Evolutionary conservation across 2,888 invertebrate genomes (phyloP).

Genomic region (Protonemura montana): DNA sequence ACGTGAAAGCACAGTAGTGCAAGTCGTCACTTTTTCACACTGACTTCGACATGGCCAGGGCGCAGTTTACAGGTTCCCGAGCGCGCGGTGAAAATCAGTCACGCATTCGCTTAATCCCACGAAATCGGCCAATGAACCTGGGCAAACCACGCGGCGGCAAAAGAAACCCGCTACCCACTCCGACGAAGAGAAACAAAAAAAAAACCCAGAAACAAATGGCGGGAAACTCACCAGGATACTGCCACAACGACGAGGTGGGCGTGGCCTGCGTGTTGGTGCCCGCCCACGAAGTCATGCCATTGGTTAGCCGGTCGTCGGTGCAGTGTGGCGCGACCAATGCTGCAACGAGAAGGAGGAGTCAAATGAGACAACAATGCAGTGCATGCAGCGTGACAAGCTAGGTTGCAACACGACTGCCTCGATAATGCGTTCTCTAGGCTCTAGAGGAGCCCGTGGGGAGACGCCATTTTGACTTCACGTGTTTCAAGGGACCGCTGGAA

Average conservation of each 20-base stretch:
- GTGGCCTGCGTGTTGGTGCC: constrained; percentile 60
- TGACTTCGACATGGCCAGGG: too few species aligned
- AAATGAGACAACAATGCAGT: constrained; percentile 55
- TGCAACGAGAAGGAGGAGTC: constrained; percentile 41
- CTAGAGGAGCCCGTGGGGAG: too few species aligned
- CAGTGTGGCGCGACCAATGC: constrained; percentile 51
- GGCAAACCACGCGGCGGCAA: background rate
- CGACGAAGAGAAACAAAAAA: too few species aligned
- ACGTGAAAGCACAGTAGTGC: too few species aligned
- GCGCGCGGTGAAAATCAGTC: too few species aligned
- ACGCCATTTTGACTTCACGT: too few species aligned
- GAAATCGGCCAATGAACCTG: background rate
- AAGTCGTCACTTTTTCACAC: too few species aligned
- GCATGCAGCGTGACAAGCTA: constrained; percentile 57
- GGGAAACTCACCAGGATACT: constrained; percentile 72
- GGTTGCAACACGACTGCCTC: constrained; percentile 56
- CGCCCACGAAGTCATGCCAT: constrained; percentile 63
- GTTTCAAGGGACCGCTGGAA: too few species aligned
- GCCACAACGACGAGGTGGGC: constrained; percentile 72
- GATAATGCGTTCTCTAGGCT: too few species aligned
- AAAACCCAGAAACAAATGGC: too few species aligned
- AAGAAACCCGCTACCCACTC: background rate
- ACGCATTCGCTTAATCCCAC: background rate
- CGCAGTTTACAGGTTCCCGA: too few species aligned
- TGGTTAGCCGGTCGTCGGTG: constrained; percentile 54